These are phyloP conservation scores for Conomelus anceps DNA, from an alignment of 2,888 invertebrate species.

Conservation along the genomic window DNA sequence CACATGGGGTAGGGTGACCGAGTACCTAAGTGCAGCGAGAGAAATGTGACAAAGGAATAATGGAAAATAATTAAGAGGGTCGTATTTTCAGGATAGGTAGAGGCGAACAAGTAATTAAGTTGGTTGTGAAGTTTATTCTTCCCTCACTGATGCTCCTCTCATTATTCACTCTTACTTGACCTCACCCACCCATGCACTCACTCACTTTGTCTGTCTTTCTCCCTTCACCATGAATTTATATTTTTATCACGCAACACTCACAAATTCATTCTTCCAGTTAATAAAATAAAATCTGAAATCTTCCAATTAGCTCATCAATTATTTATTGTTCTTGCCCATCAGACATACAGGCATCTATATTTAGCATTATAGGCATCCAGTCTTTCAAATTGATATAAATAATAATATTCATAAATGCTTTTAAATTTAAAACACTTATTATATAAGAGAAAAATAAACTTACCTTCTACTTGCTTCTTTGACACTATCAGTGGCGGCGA, in stretches of 20 bases:
- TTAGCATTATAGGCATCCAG: too few species aligned
- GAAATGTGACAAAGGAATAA: neutral
- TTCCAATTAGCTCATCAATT: too few species aligned
- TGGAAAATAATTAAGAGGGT: neutral
- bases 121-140: neutral
- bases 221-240: neutral
- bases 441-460: too few species aligned
- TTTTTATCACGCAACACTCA: neutral
- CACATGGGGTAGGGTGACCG: neutral
- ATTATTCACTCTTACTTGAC: conserved; percentile 14
- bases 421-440: too few species aligned
- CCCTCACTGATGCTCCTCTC: neutral
- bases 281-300: too few species aligned
- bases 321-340: too few species aligned
- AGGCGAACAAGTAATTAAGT: conserved; percentile 12
- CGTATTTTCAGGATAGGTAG: conserved; percentile 16
- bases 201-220: conserved; percentile 20
- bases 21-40: neutral
- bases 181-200: conserved; percentile 18
- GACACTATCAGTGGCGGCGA: too few species aligned
- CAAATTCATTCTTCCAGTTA: neutral
- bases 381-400: too few species aligned
- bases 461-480: too few species aligned
- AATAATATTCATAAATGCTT: too few species aligned
- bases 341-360: too few species aligned